phyloP scores from a whole-genome alignment of 2,113 vertebrate species.

The Aldabrachelys gigantea region DNA sequence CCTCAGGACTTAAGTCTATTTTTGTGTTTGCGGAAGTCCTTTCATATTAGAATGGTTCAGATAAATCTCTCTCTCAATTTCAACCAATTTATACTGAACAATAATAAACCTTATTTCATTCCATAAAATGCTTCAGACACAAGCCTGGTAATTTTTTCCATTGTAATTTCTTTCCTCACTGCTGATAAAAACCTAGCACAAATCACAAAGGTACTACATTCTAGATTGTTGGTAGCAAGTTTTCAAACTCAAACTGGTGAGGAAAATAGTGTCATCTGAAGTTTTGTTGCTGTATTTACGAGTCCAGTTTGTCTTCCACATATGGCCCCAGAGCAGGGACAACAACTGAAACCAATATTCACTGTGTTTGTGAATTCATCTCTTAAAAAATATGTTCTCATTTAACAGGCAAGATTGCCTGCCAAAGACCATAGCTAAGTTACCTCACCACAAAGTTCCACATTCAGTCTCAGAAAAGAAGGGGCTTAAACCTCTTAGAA shows the following conservation, averaged over 20 bases:
- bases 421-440: not conserved
- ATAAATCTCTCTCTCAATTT: conserved; percentile 6
- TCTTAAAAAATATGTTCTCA: conserved; percentile 7
- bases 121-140: not conserved
- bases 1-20: conserved; percentile 59
- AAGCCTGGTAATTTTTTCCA: conserved; percentile 27
- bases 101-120: conserved; percentile 28
- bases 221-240: not conserved
- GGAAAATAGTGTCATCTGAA: not conserved
- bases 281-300: not conserved
- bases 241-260: not conserved
- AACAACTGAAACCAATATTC: not conserved
- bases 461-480: not conserved
- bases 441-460: not conserved
- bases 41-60: conserved; percentile 28
- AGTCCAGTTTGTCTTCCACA: not conserved
- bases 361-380: not conserved
- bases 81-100: conserved; percentile 22
- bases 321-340: not conserved
- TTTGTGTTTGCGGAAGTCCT: conserved; percentile 45
- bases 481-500: not conserved
- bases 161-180: conserved; percentile 11
- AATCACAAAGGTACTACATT: not conserved
- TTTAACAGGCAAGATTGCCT: not conserved
- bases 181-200: conserved; percentile 17